Evolutionary conservation across 2,888 invertebrate genomes (phyloP).

Genomic region (Sarcophaga caerulescens): DNA sequence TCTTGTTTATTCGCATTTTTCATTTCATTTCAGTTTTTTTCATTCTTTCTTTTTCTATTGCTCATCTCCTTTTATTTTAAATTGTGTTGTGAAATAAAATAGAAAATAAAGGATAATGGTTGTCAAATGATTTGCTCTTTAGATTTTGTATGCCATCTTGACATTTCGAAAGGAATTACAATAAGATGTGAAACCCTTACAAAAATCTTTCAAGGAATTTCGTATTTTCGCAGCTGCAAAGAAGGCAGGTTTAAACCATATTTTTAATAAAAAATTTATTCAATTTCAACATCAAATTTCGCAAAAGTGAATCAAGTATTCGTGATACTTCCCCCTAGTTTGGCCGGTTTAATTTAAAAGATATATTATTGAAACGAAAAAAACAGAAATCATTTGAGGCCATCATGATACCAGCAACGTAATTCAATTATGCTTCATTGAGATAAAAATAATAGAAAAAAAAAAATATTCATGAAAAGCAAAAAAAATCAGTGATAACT

Average conservation of each 20-base stretch:
- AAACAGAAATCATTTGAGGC: too few relatives aligned
- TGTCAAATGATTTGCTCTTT: conserved; percentile 14
- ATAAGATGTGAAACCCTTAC: not conserved
- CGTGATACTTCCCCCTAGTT: too few relatives aligned
- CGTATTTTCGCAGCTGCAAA: not conserved
- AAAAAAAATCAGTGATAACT: too few relatives aligned
- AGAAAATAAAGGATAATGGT: conserved; percentile 7
- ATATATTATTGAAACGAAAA: not conserved
- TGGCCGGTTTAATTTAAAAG: not conserved
- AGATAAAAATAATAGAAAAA: not conserved
- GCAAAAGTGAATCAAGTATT: too few relatives aligned
- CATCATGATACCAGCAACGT: too few relatives aligned
- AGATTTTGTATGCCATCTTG: not conserved
- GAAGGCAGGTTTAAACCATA: too few relatives aligned
- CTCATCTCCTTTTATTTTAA: too few relatives aligned
- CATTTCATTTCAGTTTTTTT: not conserved
- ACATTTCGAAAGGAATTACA: not conserved
- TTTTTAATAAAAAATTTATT: not conserved
- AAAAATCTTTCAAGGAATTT: not conserved
- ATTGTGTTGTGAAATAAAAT: not conserved
- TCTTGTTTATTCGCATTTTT: conserved; percentile 23
- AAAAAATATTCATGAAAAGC: too few relatives aligned
- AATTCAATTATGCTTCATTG: not conserved
- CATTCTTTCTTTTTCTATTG: not conserved
- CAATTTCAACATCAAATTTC: not conserved